A percentile compares a stretch with the other conserved stretches of the same genome.
Evolutionary conservation across 23 tunicate genomes (phyloP).

Genomic region (Halocynthia roretzi): DNA sequence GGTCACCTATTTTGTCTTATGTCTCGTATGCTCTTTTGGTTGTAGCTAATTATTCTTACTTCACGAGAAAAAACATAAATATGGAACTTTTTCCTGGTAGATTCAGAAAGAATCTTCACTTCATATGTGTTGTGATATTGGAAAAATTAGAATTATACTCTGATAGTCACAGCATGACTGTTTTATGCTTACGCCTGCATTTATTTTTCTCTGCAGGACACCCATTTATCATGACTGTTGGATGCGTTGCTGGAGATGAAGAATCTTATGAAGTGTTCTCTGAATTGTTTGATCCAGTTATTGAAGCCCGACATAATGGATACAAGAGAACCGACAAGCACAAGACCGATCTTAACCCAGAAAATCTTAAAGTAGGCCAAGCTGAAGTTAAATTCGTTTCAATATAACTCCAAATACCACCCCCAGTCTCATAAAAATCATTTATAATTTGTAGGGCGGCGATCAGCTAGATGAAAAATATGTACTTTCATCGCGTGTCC

Average conservation of each 20-base stretch:
- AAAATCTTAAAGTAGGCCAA: constrained; percentile 31
- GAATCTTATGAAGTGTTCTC: constrained; percentile 80
- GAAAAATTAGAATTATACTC: too few species aligned
- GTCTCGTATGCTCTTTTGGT: too few species aligned
- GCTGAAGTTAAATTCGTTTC: too few species aligned
- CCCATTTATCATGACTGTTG: constrained; percentile 98
- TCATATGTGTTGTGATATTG: too few species aligned
- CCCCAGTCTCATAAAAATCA: background rate
- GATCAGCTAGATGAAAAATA: constrained; percentile 84
- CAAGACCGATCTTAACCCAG: constrained; percentile 89
- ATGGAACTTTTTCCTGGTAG: too few species aligned
- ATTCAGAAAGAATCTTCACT: too few species aligned
- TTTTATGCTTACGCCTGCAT: too few species aligned
- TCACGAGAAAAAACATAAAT: too few species aligned
- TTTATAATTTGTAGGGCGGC: constrained; percentile 48
- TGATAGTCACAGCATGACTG: too few species aligned
- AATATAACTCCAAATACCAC: too few species aligned
- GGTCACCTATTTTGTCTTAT: too few species aligned
- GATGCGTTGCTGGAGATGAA: constrained; percentile 98
- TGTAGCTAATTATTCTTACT: too few species aligned
- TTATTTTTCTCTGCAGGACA: constrained; percentile 43
- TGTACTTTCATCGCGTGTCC: constrained; percentile 92
- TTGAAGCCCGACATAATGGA: constrained; percentile 87
- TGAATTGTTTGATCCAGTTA: constrained; percentile 92
- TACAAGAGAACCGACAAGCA: constrained; percentile 85